Conservation (phyloP, 2,797 vertebrate species). For the Macropus fuliginosus region DNA sequence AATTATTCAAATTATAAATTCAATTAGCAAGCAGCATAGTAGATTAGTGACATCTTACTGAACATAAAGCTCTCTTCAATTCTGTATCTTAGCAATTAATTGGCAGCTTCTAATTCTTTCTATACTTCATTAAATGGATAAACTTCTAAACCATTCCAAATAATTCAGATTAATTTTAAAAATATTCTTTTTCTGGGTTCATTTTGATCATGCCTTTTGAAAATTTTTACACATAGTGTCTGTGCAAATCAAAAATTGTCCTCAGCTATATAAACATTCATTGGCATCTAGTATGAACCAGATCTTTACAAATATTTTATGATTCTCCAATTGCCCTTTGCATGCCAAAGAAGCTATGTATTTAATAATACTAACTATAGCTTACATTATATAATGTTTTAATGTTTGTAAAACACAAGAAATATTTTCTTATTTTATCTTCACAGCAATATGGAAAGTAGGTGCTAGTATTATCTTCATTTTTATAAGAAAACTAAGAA, state of each 20-base stretch:
- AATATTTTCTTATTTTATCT: background rate
- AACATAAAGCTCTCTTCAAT: conserved; percentile 38
- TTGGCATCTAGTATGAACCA: background rate
- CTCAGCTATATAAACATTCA: background rate
- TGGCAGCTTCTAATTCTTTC: conserved; percentile 11
- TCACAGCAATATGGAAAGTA: background rate
- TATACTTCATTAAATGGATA: conserved; percentile 39
- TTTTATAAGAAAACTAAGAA: background rate
- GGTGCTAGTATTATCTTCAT: background rate
- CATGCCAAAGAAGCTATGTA: background rate
- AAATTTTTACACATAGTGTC: conserved; percentile 22
- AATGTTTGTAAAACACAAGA: background rate
- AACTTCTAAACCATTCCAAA: conserved; percentile 38
- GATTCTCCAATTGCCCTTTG: background rate
- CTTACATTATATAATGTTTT: background rate
- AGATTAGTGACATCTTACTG: conserved; percentile 50
- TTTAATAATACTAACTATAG: background rate
- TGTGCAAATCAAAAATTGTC: background rate
- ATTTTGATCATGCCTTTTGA: background rate
- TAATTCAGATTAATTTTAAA: background rate
- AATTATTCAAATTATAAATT: conserved; percentile 56
- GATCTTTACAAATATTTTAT: background rate
- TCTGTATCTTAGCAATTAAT: conserved; percentile 71
- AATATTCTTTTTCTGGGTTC: background rate
- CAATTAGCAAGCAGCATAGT: conserved; percentile 42